A percentile compares a stretch with the other conserved stretches of the same genome.
These are phyloP conservation scores for Apistogramma diplotaenia DNA, from an alignment of 2,113 vertebrate genomes.

Conservation along the genomic window DNA sequence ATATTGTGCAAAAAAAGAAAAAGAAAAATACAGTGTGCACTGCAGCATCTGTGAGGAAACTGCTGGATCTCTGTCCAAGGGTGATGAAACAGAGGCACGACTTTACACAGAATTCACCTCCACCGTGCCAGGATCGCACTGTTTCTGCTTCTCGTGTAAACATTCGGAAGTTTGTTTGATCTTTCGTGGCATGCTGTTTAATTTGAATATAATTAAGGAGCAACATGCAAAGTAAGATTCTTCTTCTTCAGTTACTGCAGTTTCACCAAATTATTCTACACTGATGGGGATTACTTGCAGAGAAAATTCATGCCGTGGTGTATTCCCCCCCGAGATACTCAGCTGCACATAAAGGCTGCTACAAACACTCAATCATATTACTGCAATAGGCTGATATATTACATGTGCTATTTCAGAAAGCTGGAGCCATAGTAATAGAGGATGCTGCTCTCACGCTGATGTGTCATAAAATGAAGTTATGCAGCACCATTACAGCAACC, in stretches of 20 bases:
- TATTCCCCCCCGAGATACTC: not conserved
- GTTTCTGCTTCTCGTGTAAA: not conserved
- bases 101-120: not conserved
- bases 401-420: not conserved
- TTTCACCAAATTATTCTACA: not conserved
- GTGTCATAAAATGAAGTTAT: constrained; percentile 8
- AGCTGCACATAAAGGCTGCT: not conserved
- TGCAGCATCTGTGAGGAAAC: not conserved
- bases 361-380: not conserved
- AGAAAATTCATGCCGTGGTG: not conserved
- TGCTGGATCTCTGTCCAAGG: not conserved
- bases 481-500: not conserved
- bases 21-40: not conserved
- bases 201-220: not conserved
- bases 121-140: not conserved
- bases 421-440: not conserved
- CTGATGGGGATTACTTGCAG: not conserved
- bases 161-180: not conserved
- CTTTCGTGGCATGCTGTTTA: not conserved
- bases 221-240: not conserved
- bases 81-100: not conserved
- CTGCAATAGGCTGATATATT: not conserved
- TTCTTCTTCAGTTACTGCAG: not conserved
- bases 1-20: not conserved
- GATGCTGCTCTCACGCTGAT: not conserved